Evolutionary conservation across 2,888 invertebrate genomes (phyloP), one percentile per base, ranked within the genome.

Genomic region (Monochamus alternatus): DNA sequence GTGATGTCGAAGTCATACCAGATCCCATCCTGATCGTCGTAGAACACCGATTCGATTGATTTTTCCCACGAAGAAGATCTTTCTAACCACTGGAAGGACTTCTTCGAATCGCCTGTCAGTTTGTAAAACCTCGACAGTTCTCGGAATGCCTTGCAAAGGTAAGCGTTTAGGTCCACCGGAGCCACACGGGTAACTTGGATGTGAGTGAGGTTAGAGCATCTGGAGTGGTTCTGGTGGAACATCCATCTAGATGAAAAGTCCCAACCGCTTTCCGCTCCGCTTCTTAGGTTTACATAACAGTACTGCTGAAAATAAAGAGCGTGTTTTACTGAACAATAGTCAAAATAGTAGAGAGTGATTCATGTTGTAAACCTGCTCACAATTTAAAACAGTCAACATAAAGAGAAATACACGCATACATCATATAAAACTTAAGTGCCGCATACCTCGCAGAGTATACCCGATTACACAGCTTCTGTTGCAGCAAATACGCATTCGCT

Each of bases 191-290:
- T 90, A 0, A 95, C 94, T 76, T 92, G 91, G 30, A 95, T 92
- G 77, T 93, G 90, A 1, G 91, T 89, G 73, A 97, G 87, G 81
- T 92, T 86, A 2, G 77, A 82, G 7, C 69, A 58, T 4, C 77
- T 79, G 7, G 73, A 67, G 9, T 93, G 93, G 5, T 90, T 88
- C 64, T 90, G 89, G 44, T 88, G 88, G 74, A 93, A 90, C 83
- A 95, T 93, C 96, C 96, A 97, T 38, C 96, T 92, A 2, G 93
- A 91, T 2, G 95, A 95, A 87, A 96, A 97, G 85, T 97, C 97
- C 96, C 95, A 96, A 0, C 97, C 97, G 59, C 95, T 94, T 88
- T 97, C 97, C 3, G 96, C 96, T 2, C 85, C 86, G 47, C 85
- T 82, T 76, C 85, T 84, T 14, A 87, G 44, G 43, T 95, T 93